These are phyloP conservation scores for Pollicipes pollicipes DNA, from an alignment of 1,140 invertebrate species.

Conservation along the genomic window DNA sequence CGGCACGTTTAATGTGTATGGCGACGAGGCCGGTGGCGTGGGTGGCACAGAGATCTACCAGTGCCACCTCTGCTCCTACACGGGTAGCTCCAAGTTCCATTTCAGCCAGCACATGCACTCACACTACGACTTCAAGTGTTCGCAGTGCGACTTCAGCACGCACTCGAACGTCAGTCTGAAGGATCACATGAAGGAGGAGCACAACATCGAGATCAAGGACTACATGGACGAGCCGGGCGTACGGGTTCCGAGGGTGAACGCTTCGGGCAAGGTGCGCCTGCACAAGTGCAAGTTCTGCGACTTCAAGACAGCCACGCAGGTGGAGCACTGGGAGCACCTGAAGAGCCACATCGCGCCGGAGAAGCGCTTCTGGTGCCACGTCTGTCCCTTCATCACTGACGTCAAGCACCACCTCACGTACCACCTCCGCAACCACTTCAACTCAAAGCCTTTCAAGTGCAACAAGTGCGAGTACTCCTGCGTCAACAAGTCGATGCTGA, in stretches of 20 bases:
- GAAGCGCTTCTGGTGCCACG: constrained; percentile 72
- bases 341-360: constrained; percentile 78
- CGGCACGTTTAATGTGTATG: constrained; percentile 12
- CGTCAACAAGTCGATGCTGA: constrained; percentile 98
- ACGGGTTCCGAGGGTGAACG: constrained; percentile 47
- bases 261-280: constrained; percentile 48
- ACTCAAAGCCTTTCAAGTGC: constrained; percentile 93
- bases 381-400: constrained; percentile 93
- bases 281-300: constrained; percentile 87
- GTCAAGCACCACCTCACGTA: constrained; percentile 98
- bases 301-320: constrained; percentile 46
- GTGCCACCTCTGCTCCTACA: constrained; percentile 27
- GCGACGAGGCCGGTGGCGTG: constrained; percentile 11
- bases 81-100: constrained; percentile 27
- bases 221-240: constrained; percentile 44
- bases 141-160: constrained; percentile 39
- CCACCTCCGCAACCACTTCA: constrained; percentile 85
- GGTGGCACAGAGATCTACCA: constrained; percentile 19
- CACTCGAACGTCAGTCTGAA: constrained; percentile 37
- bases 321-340: constrained; percentile 85
- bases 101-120: constrained; percentile 36
- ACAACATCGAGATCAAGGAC: constrained; percentile 24
- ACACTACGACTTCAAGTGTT: constrained; percentile 29
- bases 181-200: constrained; percentile 35
- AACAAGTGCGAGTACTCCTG: constrained; percentile 77